phyloP scores from a whole-genome alignment of 64 coral and sea anemone genomes.

The Porites australiensis region DNA sequence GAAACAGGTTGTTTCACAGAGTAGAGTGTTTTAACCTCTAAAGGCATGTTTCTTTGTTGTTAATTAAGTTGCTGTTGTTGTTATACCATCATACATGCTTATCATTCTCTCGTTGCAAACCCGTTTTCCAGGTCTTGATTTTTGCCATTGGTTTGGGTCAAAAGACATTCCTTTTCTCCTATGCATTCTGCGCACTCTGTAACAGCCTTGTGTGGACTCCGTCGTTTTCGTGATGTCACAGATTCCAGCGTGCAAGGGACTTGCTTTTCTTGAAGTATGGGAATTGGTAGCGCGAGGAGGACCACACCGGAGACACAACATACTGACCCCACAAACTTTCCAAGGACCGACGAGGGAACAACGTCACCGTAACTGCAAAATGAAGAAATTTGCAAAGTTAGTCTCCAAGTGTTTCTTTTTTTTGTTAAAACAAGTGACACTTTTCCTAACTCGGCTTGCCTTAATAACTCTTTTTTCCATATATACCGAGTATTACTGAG shows the following conservation, averaged over 20 bases:
- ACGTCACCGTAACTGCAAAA: constrained; percentile 83
- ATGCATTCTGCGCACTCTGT: background rate
- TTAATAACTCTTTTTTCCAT: too few species aligned
- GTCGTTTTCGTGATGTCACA: constrained; percentile 77
- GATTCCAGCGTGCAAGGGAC: constrained; percentile 89
- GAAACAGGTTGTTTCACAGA: too few species aligned
- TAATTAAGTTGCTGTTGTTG: too few species aligned
- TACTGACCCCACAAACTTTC: constrained; percentile 83
- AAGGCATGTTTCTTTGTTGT: too few species aligned
- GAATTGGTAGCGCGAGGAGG: constrained; percentile 85
- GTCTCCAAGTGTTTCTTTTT: background rate
- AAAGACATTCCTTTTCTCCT: constrained; percentile 19
- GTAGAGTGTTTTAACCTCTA: too few species aligned
- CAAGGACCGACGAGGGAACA: constrained; percentile 72
- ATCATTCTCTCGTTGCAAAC: background rate
- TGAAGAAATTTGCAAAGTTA: background rate
- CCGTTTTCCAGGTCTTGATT: background rate
- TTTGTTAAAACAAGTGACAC: too few species aligned
- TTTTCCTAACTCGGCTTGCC: too few species aligned
- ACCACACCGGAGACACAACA: constrained; percentile 93
- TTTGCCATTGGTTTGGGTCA: background rate
- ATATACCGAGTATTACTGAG: too few species aligned
- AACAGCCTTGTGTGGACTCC: constrained; percentile 27
- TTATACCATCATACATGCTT: background rate
- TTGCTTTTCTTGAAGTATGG: constrained; percentile 95